Evolutionary conservation across 2,113 vertebrate species (phyloP), one percentile per base, ranked within the genome.

Genomic region (Poeciliopsis retropinna): DNA sequence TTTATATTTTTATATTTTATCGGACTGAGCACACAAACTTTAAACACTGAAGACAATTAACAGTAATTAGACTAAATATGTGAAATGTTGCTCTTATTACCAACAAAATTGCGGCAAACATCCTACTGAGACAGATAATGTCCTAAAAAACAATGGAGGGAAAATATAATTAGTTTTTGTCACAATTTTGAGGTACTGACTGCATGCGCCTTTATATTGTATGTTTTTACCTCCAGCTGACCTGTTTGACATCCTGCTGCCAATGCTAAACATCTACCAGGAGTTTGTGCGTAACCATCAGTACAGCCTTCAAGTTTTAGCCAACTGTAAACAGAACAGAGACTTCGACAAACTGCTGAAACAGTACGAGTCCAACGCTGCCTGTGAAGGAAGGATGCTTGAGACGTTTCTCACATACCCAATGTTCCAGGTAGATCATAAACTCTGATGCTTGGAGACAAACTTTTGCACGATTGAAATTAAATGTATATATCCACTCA

Each of bases 211-310:
- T 28, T 41, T 39, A 9, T 25, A 13, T 13, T 65, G 17, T 78
- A 31, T 79, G 47, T 67, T 67, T 68, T 30, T 83, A 60, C 60
- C 63, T 94, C 39, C 85, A 99, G 98, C 98, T 66, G 98, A 99
- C 85, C 95, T 99, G 27, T 99, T 99, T 89, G 98, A 99, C 94
- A 99, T 99, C 93, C 91, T 99, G 87, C 95, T 99, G 87, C 98
- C 98, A 2, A 99, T 99, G 98, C 94, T 99, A 92, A 99, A 99
- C 91, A 99, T 99, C 93, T 99, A 99, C 87, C 98, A 99, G 95
- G 98, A 99, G 91, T 99, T 99, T 96, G 97, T 99, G 81, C 95
- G 98, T 67, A 99, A 99, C 92, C 97, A 99, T 87, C 98, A 99
- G 74, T 99, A 98, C 85, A 99, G 98, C 90, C 95, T 99, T 70